Conservation (phyloP, 2,797 vertebrate species). For the Sparidentex hasta region DNA sequence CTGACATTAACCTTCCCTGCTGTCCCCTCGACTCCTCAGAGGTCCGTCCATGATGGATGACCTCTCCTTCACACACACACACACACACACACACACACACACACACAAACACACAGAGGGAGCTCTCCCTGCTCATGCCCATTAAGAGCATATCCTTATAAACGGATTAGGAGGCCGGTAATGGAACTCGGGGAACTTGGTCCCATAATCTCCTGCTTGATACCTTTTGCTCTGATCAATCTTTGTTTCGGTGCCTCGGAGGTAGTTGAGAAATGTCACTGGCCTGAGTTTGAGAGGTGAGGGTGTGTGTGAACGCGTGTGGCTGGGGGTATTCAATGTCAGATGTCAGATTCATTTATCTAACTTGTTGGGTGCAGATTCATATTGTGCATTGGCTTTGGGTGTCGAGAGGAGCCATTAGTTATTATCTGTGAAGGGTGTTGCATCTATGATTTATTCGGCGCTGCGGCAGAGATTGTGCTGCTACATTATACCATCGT, state of each 20-base stretch:
- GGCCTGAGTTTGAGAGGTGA: slow-evolving; percentile 33
- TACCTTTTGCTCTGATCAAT: slow-evolving; percentile 70
- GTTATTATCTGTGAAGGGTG: slow-evolving; percentile 76
- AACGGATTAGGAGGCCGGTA: slow-evolving; percentile 71
- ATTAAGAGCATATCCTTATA: slow-evolving; percentile 71
- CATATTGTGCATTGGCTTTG: slow-evolving; percentile 48
- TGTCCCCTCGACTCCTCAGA: slow-evolving; percentile 51
- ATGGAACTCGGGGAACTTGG: slow-evolving; percentile 62
- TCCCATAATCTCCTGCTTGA: slow-evolving; percentile 65
- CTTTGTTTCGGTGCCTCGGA: slow-evolving; percentile 68
- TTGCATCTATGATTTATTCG: slow-evolving; percentile 75
- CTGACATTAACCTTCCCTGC: slow-evolving; percentile 72
- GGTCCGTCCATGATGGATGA: slow-evolving; percentile 72
- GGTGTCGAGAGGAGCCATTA: slow-evolving; percentile 65
- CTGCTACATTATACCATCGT: slow-evolving; percentile 72
- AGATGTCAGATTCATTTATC: slow-evolving; percentile 70
- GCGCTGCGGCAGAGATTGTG: slow-evolving; percentile 58
- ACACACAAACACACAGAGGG: slow-evolving; percentile 42
- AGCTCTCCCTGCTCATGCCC: slow-evolving; percentile 40
- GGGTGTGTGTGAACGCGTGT: slow-evolving; percentile 14
- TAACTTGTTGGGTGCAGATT: slow-evolving; percentile 57
- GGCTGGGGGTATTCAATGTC: slow-evolving; percentile 50
- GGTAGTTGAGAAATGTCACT: slow-evolving; percentile 65
- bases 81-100: slow-evolving; percentile 41
- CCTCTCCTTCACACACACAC: slow-evolving; percentile 43